Conservation (phyloP, 23 tunicate genomes). For the Trididemnum miniatum region DNA sequence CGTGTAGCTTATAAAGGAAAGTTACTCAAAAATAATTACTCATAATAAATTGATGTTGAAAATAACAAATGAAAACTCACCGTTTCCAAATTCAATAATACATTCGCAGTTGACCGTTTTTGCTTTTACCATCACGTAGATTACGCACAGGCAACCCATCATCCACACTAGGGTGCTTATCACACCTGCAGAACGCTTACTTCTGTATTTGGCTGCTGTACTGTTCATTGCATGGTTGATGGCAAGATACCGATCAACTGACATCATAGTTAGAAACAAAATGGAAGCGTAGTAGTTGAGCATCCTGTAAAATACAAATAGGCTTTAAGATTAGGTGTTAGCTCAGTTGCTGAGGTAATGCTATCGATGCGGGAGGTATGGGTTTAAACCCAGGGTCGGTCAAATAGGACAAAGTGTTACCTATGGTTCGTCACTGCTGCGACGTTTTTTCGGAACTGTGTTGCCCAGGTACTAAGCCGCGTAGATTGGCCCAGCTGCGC, state of each 20-base stretch:
- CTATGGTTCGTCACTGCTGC: no score
- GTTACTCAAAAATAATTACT: background rate
- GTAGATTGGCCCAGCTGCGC: no score
- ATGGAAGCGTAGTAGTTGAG: conserved; percentile 94
- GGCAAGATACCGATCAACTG: conserved; percentile 93
- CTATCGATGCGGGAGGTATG: no score
- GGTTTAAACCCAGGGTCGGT: no score
- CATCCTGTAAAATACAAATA: conserved; percentile 59
- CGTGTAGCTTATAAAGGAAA: no score
- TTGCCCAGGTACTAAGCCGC: no score
- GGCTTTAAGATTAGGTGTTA: no score
- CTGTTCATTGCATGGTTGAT: conserved; percentile 75
- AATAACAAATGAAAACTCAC: background rate
- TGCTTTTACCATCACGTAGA: conserved; percentile 46
- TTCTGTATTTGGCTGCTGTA: conserved; percentile 47
- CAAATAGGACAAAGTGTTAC: no score
- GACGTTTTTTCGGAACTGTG: no score
- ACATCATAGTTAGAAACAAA: conserved; percentile 86
- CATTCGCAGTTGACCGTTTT: conserved; percentile 70
- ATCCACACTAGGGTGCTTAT: conserved; percentile 56
- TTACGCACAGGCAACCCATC: conserved; percentile 41
- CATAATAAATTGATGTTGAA: background rate
- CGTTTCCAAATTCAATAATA: conserved; percentile 25
- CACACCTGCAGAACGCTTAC: conserved; percentile 36
- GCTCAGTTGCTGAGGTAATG: no score